Evolutionary conservation across 2,113 vertebrate species (phyloP), one percentile per base, ranked within the genome.

Genomic region (Pachycephala philippinensis): DNA sequence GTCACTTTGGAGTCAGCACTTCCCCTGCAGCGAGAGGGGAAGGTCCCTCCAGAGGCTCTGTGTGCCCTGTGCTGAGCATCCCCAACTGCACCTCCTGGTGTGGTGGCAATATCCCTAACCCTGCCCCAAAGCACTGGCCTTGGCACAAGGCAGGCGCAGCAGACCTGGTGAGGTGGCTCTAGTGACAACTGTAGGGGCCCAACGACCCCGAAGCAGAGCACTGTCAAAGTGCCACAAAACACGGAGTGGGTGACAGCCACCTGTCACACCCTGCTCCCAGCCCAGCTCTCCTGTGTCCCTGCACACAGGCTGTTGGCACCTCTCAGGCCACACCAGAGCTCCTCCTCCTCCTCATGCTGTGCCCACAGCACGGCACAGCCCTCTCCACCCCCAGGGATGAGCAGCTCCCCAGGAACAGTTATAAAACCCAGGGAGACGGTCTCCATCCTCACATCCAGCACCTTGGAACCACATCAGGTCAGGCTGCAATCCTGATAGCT

Each of bases 1-100:
- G 93, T 23, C 23, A 10, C 66, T 68, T 3, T 93, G 96, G 95
- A 95, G 94, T 82, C 94, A 96, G 93, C 84, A 93, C 91, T 96
- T 96, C 95, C 95, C 94, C 87, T 30, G 84, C 77, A 72, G 52
- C 1, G 0, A 33, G 65, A 78, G 65, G 78, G 95, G 91, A 93
- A 96, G 87, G 94, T 61, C 94, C 89, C 91, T 89, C 40, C 61
- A 54, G 44, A 59, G 45, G 35, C 52, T 92, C 27, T 6, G 6
- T 44, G 52, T 53, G 27, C 35, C 60, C 52, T 11, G 19, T 2
- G 1, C 44, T 0, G 9, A 84, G 77, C 66, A 80, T 76, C 57
- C 70, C 44, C 5, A 2, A 22, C 28, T 26, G 56, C 50, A 35
- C 44, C 15, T 35, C 56, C 42, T 35, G 0, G 1, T 15, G 13